Evolutionary conservation across 2,113 vertebrate genomes (phyloP).

Genomic region (Haemorhous mexicanus): DNA sequence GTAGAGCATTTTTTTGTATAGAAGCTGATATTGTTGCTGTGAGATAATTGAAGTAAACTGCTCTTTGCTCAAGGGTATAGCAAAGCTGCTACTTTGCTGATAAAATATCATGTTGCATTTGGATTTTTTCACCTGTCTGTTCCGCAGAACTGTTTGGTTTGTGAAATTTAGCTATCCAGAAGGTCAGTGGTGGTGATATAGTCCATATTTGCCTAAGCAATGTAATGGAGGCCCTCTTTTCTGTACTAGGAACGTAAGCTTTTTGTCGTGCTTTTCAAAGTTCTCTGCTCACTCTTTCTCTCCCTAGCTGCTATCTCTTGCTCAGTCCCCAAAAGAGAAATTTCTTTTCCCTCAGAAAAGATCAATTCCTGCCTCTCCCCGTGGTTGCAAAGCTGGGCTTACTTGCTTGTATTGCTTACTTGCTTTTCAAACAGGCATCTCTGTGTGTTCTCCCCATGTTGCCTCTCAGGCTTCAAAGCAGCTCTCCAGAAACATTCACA

Average conservation of each 20-base stretch:
- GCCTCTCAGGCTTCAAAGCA: conserved; percentile 9
- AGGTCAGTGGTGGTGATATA: neutral
- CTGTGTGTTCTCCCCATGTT: neutral
- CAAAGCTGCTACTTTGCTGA: neutral
- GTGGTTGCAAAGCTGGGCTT: neutral
- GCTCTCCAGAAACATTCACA: neutral
- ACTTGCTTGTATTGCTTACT: neutral
- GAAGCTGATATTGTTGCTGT: neutral
- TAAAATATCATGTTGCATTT: neutral
- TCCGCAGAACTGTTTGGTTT: neutral
- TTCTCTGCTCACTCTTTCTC: neutral
- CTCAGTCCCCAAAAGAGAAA: neutral
- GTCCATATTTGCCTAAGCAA: neutral
- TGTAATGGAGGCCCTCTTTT: neutral
- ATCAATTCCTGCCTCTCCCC: neutral
- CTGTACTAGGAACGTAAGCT: neutral
- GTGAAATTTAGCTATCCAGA: neutral
- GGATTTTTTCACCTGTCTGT: neutral
- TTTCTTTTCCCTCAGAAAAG: neutral
- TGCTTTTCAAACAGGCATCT: conserved; percentile 2
- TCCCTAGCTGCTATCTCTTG: neutral
- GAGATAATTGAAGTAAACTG: neutral
- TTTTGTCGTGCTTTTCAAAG: neutral
- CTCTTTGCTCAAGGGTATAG: neutral
- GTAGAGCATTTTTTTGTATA: neutral